Conservation (phyloP, 2,888 invertebrate genomes). For the Apoda limacodes region DNA sequence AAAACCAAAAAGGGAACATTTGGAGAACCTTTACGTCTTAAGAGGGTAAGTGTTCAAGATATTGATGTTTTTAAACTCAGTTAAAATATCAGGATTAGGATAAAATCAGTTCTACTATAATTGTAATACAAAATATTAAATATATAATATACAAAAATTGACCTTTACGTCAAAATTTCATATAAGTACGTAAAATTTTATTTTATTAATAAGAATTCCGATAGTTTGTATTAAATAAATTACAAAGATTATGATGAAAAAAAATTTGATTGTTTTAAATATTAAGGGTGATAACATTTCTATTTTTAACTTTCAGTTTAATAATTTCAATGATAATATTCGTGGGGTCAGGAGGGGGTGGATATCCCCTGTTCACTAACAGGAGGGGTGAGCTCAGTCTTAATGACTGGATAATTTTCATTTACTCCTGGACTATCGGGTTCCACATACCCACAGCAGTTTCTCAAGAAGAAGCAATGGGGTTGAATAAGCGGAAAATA, state of each 20-base stretch:
- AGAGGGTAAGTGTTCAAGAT: constrained; percentile 18
- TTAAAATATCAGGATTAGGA: too few relatives aligned
- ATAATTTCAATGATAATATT: constrained; percentile 14
- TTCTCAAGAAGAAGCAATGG: too few relatives aligned
- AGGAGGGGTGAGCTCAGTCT: constrained; percentile 10
- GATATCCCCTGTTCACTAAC: constrained; percentile 14
- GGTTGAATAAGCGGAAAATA: too few relatives aligned
- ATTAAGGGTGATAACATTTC: background rate
- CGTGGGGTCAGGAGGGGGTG: constrained; percentile 17
- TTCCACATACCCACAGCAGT: constrained; percentile 13
- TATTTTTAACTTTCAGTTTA: constrained; percentile 9
- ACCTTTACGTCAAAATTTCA: too few relatives aligned
- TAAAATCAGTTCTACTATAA: too few relatives aligned
- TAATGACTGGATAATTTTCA: constrained; percentile 15
- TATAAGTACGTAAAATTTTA: too few relatives aligned
- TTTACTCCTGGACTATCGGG: constrained; percentile 16
- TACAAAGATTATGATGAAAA: too few relatives aligned
- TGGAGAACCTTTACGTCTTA: constrained; percentile 10
- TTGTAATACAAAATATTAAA: too few relatives aligned
- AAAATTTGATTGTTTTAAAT: background rate
- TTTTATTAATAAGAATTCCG: too few relatives aligned
- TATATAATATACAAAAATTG: too few relatives aligned
- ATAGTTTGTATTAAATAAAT: too few relatives aligned
- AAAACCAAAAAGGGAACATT: constrained; percentile 1
- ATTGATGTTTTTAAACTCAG: too few relatives aligned